Evolutionary conservation across 2,888 invertebrate species (phyloP), one percentile per base, ranked within the genome.

Genomic region (Arrhopalites spinosus): DNA sequence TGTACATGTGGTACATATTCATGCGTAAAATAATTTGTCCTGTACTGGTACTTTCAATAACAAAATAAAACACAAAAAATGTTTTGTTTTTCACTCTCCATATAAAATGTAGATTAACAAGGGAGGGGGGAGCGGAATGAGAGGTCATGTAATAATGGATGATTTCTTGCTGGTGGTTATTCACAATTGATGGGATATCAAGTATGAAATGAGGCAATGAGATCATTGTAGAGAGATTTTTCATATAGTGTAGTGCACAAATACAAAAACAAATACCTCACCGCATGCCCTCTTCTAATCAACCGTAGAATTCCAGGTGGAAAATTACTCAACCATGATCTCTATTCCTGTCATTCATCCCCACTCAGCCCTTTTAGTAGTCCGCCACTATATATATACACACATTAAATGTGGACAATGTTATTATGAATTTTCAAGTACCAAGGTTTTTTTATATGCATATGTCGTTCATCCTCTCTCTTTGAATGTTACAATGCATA

Each of bases 241-340:
- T 63, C 17, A 63, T 63, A 63, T 63, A 63, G 11, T 27, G 27
- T 43, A 45, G 15, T 72, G 72, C 61, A 63, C 72, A 72, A 61
- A 56, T 25, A 71, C 71, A 71, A 50, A 67, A 71, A 63, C 72
- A 72, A 61, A 36, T 36, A 11, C 43, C 59, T 36, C 71, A 61
- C 47, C 45, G 72, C 63, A 72, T 72, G 63, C 59, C 63, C 61
- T 36, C 47, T n/a, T 25, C 47, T 63, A 72, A 72, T 72, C 72
- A 72, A 29, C 61, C 72, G 72, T 72, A 25, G 53, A 67, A 74
- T 74, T 74, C 73, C 74, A 74, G 74, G 74, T 74, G 74, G 68
- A 74, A 74, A 74, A 74, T 66, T 36, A 74, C 36, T 74, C 68
- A 68, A 68, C 59, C 74, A 59, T 74, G 13, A 30, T 47, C 59